Percentiles rank a stretch among this genome's conserved stretches.
phyloP scores from a whole-genome alignment of 2,888 invertebrate species.

The Volucella zonaria region DNA sequence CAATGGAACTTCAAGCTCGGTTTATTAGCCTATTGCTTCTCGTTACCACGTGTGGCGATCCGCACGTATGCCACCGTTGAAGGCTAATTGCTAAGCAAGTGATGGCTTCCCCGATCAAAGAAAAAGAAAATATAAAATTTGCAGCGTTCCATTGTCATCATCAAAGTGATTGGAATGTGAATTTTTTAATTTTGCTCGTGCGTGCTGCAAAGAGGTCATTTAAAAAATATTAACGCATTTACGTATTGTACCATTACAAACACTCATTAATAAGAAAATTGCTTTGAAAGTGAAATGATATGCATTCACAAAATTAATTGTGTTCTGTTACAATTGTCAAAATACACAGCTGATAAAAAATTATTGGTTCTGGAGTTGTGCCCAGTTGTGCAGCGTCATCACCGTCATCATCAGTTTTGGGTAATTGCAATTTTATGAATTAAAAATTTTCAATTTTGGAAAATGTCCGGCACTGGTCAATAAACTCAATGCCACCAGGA shows the following conservation, averaged over 20 bases:
- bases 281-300: slow-evolving; percentile 8
- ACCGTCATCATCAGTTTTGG: background rate
- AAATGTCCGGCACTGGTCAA: slow-evolving; percentile 14
- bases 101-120: slow-evolving; percentile 44
- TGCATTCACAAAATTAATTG: slow-evolving; percentile 7
- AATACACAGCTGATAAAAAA: background rate
- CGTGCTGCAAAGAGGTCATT: slow-evolving; percentile 31
- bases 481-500: slow-evolving; percentile 38
- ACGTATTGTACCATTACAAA: background rate
- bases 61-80: slow-evolving; percentile 61
- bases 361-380: background rate
- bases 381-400: background rate
- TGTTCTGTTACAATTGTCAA: background rate
- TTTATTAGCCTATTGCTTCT: slow-evolving; percentile 13
- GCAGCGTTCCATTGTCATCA: slow-evolving; percentile 54
- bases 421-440: background rate
- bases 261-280: slow-evolving; percentile 37
- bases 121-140: slow-evolving; percentile 31
- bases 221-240: slow-evolving; percentile 42
- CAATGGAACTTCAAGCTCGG: slow-evolving; percentile 10
- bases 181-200: slow-evolving; percentile 40
- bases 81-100: slow-evolving; percentile 62
- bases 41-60: slow-evolving; percentile 26
- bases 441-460: slow-evolving; percentile 10
- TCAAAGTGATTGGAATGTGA: slow-evolving; percentile 13